Evolutionary conservation across 2,113 vertebrate species (phyloP).

Genomic region (Aviceda subcristata): DNA sequence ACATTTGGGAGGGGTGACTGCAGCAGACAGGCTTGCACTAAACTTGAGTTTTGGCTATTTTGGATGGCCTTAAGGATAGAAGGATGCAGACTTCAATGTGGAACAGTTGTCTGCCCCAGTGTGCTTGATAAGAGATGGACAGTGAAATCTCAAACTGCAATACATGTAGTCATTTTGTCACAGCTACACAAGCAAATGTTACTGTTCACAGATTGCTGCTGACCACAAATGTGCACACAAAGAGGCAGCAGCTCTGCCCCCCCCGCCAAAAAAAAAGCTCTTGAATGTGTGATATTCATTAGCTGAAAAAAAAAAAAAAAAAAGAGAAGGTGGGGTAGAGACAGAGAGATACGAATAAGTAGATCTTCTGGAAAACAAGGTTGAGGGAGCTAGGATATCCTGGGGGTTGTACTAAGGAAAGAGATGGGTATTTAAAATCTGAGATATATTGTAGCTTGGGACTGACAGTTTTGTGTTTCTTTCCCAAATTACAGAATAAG

Average conservation of each 20-base stretch:
- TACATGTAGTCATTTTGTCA: background rate
- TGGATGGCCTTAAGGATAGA: background rate
- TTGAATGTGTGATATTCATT: background rate
- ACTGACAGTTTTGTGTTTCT: background rate
- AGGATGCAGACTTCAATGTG: background rate
- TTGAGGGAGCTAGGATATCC: background rate
- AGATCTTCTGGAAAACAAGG: background rate
- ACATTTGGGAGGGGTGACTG: background rate
- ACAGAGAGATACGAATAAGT: background rate
- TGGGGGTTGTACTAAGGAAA: background rate
- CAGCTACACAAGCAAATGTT: background rate
- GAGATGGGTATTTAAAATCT: background rate
- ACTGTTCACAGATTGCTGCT: background rate
- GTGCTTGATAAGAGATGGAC: background rate
- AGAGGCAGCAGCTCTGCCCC: background rate
- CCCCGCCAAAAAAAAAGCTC: fast-evolving
- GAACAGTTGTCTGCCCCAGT: background rate
- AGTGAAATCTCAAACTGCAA: background rate
- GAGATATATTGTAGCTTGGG: background rate
- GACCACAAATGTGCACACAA: background rate
- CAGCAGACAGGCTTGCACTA: background rate
- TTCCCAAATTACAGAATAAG: background rate
- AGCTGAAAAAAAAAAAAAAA: too few relatives aligned
- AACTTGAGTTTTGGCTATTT: background rate
- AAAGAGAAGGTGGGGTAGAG: background rate